Conservation (phyloP, 2,113 vertebrate genomes). For the Prinia subflava region DNA sequence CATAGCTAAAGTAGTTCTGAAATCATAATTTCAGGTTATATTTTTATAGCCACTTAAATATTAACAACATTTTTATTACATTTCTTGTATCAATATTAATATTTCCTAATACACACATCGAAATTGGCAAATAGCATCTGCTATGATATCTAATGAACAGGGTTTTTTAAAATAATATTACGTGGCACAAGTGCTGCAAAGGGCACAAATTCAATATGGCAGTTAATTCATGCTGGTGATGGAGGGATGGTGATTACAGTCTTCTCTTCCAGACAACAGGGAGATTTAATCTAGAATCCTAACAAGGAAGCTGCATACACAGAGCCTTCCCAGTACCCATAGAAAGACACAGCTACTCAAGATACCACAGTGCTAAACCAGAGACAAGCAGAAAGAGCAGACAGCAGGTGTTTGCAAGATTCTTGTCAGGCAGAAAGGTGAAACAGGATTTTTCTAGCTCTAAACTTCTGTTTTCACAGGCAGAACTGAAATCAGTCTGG, state of each 20-base stretch:
- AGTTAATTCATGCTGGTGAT: background rate
- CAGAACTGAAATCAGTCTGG: background rate
- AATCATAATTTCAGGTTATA: background rate
- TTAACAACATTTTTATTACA: background rate
- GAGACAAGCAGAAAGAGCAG: background rate
- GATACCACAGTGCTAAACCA: background rate
- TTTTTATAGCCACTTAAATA: background rate
- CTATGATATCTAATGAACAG: background rate
- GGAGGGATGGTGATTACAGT: background rate
- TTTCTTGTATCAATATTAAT: background rate
- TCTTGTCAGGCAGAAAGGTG: background rate
- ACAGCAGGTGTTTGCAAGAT: background rate
- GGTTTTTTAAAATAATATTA: background rate
- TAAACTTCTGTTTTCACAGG: background rate
- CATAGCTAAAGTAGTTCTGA: background rate
- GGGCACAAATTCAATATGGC: background rate
- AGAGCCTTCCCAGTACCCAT: background rate
- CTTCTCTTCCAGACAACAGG: background rate
- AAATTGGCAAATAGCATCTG: background rate
- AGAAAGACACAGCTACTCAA: background rate
- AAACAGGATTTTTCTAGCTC: background rate
- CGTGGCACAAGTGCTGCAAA: background rate
- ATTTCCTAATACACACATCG: background rate
- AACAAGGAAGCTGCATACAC: background rate
- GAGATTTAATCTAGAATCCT: background rate